Evolutionary conservation across 2,888 invertebrate species (phyloP).

Genomic region (Arrhopalites spinosus): DNA sequence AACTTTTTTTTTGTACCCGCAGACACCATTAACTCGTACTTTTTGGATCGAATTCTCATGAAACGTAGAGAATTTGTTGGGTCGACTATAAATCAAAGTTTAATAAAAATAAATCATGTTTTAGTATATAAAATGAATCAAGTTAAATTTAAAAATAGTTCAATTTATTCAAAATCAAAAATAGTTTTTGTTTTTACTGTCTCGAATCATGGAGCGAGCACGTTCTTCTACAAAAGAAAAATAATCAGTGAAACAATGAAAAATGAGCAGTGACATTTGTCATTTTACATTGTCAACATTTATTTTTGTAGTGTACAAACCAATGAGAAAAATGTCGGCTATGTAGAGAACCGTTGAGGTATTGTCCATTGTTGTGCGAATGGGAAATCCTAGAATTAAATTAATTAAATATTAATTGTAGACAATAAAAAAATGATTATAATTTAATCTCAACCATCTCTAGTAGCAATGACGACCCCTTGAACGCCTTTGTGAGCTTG

Average conservation of each 20-base stretch:
- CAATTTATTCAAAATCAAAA: too few relatives aligned
- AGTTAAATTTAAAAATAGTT: too few relatives aligned
- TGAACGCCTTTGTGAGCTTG: slow-evolving; percentile 51
- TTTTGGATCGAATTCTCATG: slow-evolving; percentile 50
- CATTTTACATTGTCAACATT: too few relatives aligned
- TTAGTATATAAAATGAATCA: too few relatives aligned
- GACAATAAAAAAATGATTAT: background rate
- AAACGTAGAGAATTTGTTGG: slow-evolving; percentile 50
- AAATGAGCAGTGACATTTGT: too few relatives aligned
- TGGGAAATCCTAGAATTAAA: too few relatives aligned
- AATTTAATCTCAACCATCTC: slow-evolving; percentile 34
- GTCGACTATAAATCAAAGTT: slow-evolving; percentile 35
- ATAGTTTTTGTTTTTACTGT: slow-evolving; percentile 20
- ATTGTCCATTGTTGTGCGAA: slow-evolving; percentile 51
- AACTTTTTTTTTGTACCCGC: too few relatives aligned
- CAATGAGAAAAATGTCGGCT: slow-evolving; percentile 33
- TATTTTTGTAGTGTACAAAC: too few relatives aligned
- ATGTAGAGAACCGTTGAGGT: slow-evolving; percentile 53
- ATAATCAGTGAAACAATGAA: too few relatives aligned
- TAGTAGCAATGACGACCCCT: slow-evolving; percentile 52
- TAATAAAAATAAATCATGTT: too few relatives aligned
- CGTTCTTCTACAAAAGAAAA: slow-evolving; percentile 42
- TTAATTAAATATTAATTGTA: background rate
- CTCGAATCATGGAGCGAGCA: slow-evolving; percentile 45
- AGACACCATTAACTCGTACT: slow-evolving; percentile 48